phyloP scores from a whole-genome alignment of 2,113 vertebrate species.

The Caranx melampygus region DNA sequence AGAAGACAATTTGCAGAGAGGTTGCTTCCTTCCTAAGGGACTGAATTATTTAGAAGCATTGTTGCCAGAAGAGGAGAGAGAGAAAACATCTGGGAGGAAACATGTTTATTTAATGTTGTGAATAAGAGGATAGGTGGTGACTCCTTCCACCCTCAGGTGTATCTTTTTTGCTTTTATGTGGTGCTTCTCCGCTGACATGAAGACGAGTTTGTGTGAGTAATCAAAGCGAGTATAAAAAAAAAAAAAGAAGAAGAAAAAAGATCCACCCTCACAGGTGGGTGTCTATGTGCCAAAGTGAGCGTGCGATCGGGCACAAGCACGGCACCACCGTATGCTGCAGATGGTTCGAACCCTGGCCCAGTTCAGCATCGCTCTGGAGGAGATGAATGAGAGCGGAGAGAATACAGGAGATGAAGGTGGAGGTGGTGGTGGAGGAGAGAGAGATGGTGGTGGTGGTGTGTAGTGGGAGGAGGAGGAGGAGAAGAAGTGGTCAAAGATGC shows the following conservation, averaged over 20 bases:
- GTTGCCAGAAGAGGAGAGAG: background rate
- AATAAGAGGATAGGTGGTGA: slow-evolving; percentile 19
- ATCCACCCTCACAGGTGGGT: background rate
- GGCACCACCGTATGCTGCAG: slow-evolving; percentile 93
- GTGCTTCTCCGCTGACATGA: slow-evolving; percentile 24
- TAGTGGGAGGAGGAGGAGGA: slow-evolving; percentile 59
- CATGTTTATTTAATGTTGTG: slow-evolving; percentile 12
- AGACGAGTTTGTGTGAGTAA: slow-evolving; percentile 47
- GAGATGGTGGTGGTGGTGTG: slow-evolving; percentile 44
- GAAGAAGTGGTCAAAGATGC: slow-evolving; percentile 69
- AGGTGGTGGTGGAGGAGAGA: slow-evolving; percentile 60
- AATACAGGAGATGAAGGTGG: slow-evolving; percentile 82
- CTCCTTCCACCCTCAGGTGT: slow-evolving; percentile 22
- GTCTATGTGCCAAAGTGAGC: slow-evolving; percentile 51
- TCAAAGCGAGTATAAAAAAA: background rate
- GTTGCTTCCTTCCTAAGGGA: slow-evolving; percentile 18
- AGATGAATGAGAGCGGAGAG: slow-evolving; percentile 93
- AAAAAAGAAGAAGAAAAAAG: background rate
- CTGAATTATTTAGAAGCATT: slow-evolving; percentile 30
- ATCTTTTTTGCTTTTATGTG: slow-evolving; percentile 10
- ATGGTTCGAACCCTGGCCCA: slow-evolving; percentile 98
- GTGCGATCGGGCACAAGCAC: slow-evolving; percentile 42
- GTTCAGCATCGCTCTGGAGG: slow-evolving; percentile 98
- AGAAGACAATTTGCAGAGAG: slow-evolving; percentile 13
- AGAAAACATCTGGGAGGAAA: background rate